Base-by-base conservation (phyloP, 92 coral and sea anemone species). In the Epizoanthus illoricatus region DNA sequence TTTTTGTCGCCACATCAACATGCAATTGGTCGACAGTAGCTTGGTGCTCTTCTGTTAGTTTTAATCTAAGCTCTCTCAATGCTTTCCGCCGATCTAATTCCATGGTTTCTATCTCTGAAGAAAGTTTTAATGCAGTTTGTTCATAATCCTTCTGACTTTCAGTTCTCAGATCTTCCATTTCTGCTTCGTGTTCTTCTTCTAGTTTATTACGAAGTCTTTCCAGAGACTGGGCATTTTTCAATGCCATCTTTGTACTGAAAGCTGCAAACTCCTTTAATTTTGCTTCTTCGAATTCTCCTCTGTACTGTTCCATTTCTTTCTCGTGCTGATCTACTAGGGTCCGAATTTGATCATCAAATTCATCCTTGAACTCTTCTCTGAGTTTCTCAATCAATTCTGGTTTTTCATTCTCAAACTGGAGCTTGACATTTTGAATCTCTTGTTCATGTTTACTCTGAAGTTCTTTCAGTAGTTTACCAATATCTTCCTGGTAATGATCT, bases 81-180 rank as follows among this genome's bases (percentile, higher is more conserved):
- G 87, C 84, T 67, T 85, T 92, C 47, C 92, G 91, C 12, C 88
- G 94, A 47, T 90, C 86, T 19, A 82, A 81, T 65, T 94, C 97
- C 97, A 97, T 79, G 43, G 85, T 54, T 84, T 91, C 92, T 3
- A 93, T 89, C 63, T 97, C 94, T 28, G 93, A 84, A 5, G 98
- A 94, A 58, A 97, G 88, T 66, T 92, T 86, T 0, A 88, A 64
- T 4, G 95, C 97, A 33, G 95, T 92, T 70, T 73, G 79, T 28
- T 95, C 98, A 72, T 91, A 93, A 69, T 91, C 95, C 62, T 86
- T 91, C 71, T 97, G 99, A 73, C 95, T 89, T 84, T 97, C 99
- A 79, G 88, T 90, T 63, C 93, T 87, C 41, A 90, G 80, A 43
- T 88, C 92, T 42, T 90, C 94, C 86, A 97, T 85, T 75, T 93